Evolutionary conservation across 2,888 invertebrate species (phyloP).

Genomic region (Thereva unica): DNA sequence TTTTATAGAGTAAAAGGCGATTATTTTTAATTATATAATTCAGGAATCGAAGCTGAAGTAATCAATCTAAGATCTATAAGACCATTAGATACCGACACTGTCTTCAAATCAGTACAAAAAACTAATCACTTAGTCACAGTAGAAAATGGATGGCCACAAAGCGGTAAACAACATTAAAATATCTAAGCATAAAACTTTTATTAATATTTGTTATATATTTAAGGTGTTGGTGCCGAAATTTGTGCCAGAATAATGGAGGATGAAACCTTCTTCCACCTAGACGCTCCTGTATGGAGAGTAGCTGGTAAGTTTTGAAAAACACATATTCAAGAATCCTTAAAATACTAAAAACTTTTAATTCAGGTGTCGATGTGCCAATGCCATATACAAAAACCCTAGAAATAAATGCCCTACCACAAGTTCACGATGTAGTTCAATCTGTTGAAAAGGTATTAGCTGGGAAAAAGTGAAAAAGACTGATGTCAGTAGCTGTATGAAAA

Average conservation of each 20-base stretch:
- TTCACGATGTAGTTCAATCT: conserved; percentile 74
- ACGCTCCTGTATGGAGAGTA: conserved; percentile 90
- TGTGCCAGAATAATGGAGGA: conserved; percentile 92
- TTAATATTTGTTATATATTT: too few relatives aligned
- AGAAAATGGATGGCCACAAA: conserved; percentile 96
- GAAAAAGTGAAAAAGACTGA: too few relatives aligned
- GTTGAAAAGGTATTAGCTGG: conserved; percentile 78
- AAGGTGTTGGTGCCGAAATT: conserved; percentile 91
- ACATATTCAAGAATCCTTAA: too few relatives aligned
- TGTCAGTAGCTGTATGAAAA: too few relatives aligned
- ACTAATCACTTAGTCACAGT: conserved; percentile 94
- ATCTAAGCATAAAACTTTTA: too few relatives aligned
- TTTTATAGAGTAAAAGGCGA: not conserved
- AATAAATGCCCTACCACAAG: conserved; percentile 72
- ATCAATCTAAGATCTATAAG: conserved; percentile 92
- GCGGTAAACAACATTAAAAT: conserved; percentile 60
- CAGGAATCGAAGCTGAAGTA: conserved; percentile 84
- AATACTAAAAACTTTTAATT: conserved; percentile 17
- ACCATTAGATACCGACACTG: conserved; percentile 81
- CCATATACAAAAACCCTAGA: conserved; percentile 91
- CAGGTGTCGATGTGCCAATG: conserved; percentile 91
- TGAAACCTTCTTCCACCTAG: conserved; percentile 91
- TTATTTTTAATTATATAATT: conserved; percentile 17
- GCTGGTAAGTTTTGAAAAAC: conserved; percentile 61
- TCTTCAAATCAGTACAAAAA: conserved; percentile 85